A percentile compares a stretch with the other conserved stretches of the same genome.
Conservation (phyloP, 2,888 invertebrate genomes). For the Sinotaia quadrata region DNA sequence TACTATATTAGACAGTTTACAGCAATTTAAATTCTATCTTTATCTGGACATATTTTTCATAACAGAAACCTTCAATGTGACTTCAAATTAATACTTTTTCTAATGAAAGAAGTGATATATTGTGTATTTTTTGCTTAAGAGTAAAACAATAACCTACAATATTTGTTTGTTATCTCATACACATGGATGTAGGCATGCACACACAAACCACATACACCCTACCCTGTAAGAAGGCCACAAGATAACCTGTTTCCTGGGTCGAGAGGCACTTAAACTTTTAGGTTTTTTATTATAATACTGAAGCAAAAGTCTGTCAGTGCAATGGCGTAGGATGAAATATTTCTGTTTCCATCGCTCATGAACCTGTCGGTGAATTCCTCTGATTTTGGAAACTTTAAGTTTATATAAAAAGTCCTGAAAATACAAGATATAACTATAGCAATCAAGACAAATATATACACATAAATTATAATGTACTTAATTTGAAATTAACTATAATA, state of each 20-base stretch:
- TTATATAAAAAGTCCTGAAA: constrained; percentile 62
- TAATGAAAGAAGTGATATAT: too few species aligned
- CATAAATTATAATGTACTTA: background rate
- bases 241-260: constrained; percentile 1
- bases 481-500: background rate
- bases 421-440: background rate
- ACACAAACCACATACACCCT: background rate
- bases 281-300: constrained; percentile 66
- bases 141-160: too few species aligned
- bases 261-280: constrained; percentile 27
- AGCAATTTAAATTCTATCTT: too few species aligned
- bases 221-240: constrained; percentile 35
- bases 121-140: too few species aligned
- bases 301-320: constrained; percentile 56
- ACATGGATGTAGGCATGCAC: too few species aligned
- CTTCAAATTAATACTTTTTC: too few species aligned
- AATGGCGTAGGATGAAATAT: constrained; percentile 58
- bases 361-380: constrained; percentile 48
- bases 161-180: too few species aligned
- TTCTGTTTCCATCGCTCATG: constrained; percentile 58
- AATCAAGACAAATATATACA: background rate
- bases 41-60: too few species aligned
- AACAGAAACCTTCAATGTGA: too few species aligned
- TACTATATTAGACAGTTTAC: too few species aligned
- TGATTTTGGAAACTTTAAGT: constrained; percentile 49